Evolutionary conservation across 2,113 vertebrate species (phyloP).

Genomic region (Amia ocellicauda): DNA sequence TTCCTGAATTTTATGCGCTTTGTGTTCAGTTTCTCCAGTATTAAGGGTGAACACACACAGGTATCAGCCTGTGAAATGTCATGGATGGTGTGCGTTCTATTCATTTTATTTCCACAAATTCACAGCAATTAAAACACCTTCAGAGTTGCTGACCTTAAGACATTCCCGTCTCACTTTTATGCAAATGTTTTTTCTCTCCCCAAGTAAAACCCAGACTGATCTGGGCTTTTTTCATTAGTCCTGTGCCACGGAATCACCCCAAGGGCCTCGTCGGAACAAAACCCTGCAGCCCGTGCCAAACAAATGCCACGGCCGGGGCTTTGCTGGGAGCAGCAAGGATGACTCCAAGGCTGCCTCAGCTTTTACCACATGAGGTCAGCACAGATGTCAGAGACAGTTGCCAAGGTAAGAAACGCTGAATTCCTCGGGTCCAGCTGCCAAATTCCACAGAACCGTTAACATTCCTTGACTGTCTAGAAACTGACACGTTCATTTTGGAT

Average conservation of each 20-base stretch:
- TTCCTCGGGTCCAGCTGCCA: slow-evolving; percentile 1
- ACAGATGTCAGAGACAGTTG: neutral
- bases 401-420: slow-evolving; percentile 33
- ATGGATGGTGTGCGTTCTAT: neutral
- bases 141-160: neutral
- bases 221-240: neutral
- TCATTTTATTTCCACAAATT: neutral
- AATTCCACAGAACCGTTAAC: slow-evolving; percentile 22
- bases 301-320: neutral
- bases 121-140: neutral
- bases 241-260: neutral
- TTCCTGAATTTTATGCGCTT: neutral
- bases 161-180: neutral
- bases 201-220: neutral
- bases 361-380: slow-evolving; percentile 7
- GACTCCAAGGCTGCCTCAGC: neutral
- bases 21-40: neutral
- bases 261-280: neutral
- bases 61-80: neutral
- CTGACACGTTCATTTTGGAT: neutral
- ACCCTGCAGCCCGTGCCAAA: neutral
- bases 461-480: slow-evolving; percentile 17
- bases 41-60: neutral
- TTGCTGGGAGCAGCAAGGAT: neutral
- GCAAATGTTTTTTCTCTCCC: neutral